A percentile compares a stretch with the other conserved stretches of the same genome.
phyloP scores from a whole-genome alignment of 2,113 vertebrate genomes.

The Pterocles burchelli region DNA sequence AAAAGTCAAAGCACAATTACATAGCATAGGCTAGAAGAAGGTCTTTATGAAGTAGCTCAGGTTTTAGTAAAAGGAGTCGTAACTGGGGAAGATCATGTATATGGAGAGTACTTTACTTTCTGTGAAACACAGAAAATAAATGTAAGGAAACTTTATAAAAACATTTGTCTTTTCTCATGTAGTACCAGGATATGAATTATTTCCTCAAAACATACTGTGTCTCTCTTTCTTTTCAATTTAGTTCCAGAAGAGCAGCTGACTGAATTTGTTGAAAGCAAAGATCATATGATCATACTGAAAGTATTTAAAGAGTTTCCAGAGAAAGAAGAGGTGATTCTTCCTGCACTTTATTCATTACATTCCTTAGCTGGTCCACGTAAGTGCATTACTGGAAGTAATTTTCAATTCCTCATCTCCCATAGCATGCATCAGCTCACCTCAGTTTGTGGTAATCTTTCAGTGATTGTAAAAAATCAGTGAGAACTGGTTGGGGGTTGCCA shows the following conservation, averaged over 20 bases:
- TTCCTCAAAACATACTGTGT: background rate
- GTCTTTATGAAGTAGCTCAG: background rate
- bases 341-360: constrained; percentile 83
- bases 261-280: constrained; percentile 93
- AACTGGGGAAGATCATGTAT: background rate
- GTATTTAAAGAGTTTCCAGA: constrained; percentile 80
- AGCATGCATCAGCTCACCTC: background rate
- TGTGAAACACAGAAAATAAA: background rate
- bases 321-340: constrained; percentile 81
- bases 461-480: background rate
- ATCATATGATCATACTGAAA: constrained; percentile 83
- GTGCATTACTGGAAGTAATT: constrained; percentile 47
- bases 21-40: background rate
- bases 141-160: background rate
- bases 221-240: constrained; percentile 61
- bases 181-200: background rate
- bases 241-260: constrained; percentile 88
- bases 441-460: background rate
- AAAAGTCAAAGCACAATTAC: background rate
- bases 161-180: background rate
- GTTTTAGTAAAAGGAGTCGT: background rate
- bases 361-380: constrained; percentile 87
- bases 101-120: background rate
- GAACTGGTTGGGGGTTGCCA: background rate
- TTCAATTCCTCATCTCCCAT: background rate